phyloP scores from a whole-genome alignment of 2,113 vertebrate genomes.

The Cyphomyrus discorhynchus region DNA sequence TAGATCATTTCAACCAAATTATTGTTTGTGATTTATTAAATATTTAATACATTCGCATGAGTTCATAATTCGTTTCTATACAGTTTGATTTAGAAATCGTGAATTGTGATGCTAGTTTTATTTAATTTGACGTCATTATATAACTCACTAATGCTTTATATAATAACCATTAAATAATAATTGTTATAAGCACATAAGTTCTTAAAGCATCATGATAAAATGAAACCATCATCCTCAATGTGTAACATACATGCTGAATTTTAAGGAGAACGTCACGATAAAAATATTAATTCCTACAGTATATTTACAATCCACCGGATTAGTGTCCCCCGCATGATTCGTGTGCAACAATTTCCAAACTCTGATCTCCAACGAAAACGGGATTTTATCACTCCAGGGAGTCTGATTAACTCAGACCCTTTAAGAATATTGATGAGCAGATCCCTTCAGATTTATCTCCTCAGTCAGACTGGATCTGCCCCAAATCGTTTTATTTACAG shows the following conservation, averaged over 20 bases:
- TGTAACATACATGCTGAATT: constrained; percentile 26
- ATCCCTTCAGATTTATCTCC: constrained; percentile 65
- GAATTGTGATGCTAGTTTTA: neutral
- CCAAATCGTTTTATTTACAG: constrained; percentile 73
- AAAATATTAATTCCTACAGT: constrained; percentile 31
- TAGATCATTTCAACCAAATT: neutral
- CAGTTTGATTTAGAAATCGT: neutral
- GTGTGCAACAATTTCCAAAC: constrained; percentile 47
- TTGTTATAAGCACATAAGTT: neutral
- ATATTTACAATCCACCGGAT: constrained; percentile 49
- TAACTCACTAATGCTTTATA: neutral
- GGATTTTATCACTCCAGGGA: constrained; percentile 37
- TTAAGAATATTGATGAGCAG: constrained; percentile 67
- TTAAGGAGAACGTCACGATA: constrained; percentile 42
- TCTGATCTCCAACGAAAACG: constrained; percentile 55
- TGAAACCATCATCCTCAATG: neutral
- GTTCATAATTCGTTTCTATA: neutral
- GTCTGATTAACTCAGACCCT: constrained; percentile 55
- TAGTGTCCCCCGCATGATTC: constrained; percentile 47
- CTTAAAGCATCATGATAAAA: neutral
- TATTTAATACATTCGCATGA: neutral
- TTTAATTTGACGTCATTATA: neutral
- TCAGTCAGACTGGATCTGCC: constrained; percentile 55
- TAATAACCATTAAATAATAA: neutral
- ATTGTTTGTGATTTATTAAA: neutral